These are phyloP conservation scores for Ethmia dodecea DNA, from an alignment of 2,888 invertebrate species.

Conservation along the genomic window DNA sequence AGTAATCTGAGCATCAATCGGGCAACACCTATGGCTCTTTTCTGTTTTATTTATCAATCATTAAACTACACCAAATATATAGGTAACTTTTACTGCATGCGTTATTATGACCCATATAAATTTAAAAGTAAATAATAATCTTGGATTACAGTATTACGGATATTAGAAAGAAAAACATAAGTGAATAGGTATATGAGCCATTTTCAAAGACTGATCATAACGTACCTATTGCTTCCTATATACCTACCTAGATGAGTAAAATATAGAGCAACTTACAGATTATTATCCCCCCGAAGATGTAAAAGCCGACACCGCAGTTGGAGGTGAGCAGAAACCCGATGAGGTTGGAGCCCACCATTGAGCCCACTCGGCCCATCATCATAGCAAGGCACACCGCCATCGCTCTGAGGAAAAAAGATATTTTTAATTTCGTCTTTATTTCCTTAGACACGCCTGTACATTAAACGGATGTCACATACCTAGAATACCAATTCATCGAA, in stretches of 20 bases:
- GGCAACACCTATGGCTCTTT: no score
- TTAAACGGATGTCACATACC: no score
- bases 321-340: slow-evolving; percentile 80
- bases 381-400: slow-evolving; percentile 81
- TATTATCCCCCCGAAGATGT: slow-evolving; percentile 75
- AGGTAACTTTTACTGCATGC: no score
- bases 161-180: background rate
- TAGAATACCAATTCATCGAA: no score
- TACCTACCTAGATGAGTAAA: no score
- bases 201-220: background rate
- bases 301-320: slow-evolving; percentile 80
- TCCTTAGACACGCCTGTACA: no score
- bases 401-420: slow-evolving; percentile 53
- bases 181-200: background rate
- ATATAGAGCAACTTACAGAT: slow-evolving; percentile 45
- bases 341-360: slow-evolving; percentile 80
- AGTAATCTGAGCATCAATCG: no score
- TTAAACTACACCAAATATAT: no score
- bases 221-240: background rate
- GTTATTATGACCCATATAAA: no score
- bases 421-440: background rate
- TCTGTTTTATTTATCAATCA: no score
- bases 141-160: no score
- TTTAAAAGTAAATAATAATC: no score
- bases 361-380: slow-evolving; percentile 81